phyloP scores from a whole-genome alignment of 2,113 vertebrate genomes.

The Malaclemys terrapin region DNA sequence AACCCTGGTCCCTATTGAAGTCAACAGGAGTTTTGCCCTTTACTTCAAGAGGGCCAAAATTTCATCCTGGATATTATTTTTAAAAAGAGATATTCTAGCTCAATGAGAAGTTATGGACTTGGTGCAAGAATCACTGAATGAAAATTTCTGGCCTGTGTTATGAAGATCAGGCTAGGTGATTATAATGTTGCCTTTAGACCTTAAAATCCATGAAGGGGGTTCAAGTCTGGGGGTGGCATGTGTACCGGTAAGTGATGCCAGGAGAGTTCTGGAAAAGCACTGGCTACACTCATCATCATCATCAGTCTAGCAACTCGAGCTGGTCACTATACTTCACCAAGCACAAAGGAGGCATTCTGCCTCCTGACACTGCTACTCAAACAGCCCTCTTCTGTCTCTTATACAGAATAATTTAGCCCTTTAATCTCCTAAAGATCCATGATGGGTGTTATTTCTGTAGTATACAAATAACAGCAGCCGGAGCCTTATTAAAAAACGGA shows the following conservation, averaged over 20 bases:
- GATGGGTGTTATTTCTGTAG: background rate
- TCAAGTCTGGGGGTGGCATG: background rate
- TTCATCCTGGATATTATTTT: rapidly evolving
- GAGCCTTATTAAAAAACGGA: background rate
- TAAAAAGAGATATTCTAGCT: background rate
- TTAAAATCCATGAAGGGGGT: background rate
- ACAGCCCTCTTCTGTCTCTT: background rate
- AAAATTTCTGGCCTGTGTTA: background rate
- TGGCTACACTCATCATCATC: background rate
- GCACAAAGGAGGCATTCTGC: rapidly evolving
- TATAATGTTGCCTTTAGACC: background rate
- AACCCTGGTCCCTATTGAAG: background rate
- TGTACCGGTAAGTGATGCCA: background rate
- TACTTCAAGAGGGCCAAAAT: rapidly evolving
- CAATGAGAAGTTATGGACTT: background rate
- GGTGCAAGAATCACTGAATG: background rate
- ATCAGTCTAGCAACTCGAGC: background rate
- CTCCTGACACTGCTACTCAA: background rate
- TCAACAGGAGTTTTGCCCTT: rapidly evolving
- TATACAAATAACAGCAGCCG: background rate
- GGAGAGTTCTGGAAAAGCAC: background rate
- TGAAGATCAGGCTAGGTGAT: background rate
- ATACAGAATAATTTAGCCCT: rapidly evolving
- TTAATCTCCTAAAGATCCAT: background rate
- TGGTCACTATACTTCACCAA: background rate